Base-by-base conservation (phyloP, 2,797 vertebrate genomes). In the Gouania willdenowi region DNA sequence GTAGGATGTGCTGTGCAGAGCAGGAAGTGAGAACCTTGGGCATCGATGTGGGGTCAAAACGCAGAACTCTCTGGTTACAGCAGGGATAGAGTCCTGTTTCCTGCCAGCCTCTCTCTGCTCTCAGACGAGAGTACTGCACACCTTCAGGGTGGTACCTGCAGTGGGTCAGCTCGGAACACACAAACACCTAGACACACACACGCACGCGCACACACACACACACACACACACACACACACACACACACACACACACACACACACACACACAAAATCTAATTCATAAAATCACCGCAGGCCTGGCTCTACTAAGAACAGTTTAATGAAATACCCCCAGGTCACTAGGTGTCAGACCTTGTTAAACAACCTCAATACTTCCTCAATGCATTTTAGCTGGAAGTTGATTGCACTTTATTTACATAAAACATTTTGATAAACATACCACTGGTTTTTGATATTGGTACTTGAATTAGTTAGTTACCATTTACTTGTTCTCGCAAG, bases 11-110 rank as follows among this genome's bases (percentile, higher is more conserved):
- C n/a, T n/a, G n/a, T n/a, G n/a, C n/a, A n/a, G n/a, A n/a, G n/a
- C n/a, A n/a, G n/a, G n/a, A n/a, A n/a, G n/a, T n/a, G n/a, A n/a
- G 2, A 37, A 83, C 81, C 72, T 79, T 84, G 39, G 82, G 77
- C 8, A 83, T 75, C 2, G 67, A 78, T 0, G 63, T 71, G 27
- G 81, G 76, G 52, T 75, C 95, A 61, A 98, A 98, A 11, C 95
- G 90, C 40, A 99, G 91, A 8, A 92, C 91, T 64, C 91, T 94
- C 73, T 97, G 94, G 64, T 90, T 94, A 75, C 96, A 99, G 64
- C 96, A 99, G 45, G 94, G 91, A 75, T 94, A 95, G n/a, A 95
- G 45, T 35, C 95, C 95, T 12, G 90, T 85, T 22, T 90, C 92
- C 2, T 87, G 77, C 2, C 89, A 80, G 63, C 71, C 90, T 52